Evolutionary conservation across 2,888 invertebrate species (phyloP).

Genomic region (Platynereis dumerilii): DNA sequence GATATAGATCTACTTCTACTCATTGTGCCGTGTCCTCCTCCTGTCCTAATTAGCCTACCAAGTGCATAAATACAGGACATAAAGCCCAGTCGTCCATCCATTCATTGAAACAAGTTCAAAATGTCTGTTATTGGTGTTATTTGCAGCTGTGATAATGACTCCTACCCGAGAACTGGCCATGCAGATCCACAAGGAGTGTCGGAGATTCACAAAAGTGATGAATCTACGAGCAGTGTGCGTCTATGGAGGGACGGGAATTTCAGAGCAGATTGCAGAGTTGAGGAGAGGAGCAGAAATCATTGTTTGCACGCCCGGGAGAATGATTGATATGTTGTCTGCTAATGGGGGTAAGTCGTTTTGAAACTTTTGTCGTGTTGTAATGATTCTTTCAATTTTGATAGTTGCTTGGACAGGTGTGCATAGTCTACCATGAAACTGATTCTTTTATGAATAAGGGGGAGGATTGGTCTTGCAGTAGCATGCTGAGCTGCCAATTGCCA

Average conservation of each 20-base stretch:
- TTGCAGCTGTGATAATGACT: slow-evolving; percentile 88
- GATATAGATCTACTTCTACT: too few relatives aligned
- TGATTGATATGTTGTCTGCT: slow-evolving; percentile 99
- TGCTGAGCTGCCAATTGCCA: too few relatives aligned
- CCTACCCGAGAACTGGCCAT: slow-evolving; percentile 97
- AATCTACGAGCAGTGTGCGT: slow-evolving; percentile 91
- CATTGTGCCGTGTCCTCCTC: too few relatives aligned
- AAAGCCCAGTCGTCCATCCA: too few relatives aligned
- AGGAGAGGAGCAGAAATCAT: slow-evolving; percentile 97
- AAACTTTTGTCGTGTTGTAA: neutral
- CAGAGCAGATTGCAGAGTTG: slow-evolving; percentile 93
- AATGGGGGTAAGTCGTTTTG: slow-evolving; percentile 81
- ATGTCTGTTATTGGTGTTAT: too few relatives aligned
- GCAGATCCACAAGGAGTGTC: slow-evolving; percentile 97
- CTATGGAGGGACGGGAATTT: slow-evolving; percentile 97
- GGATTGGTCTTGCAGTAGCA: neutral
- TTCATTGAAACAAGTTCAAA: too few relatives aligned
- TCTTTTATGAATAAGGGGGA: too few relatives aligned
- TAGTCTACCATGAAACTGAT: too few relatives aligned
- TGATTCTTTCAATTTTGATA: too few relatives aligned
- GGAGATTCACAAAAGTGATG: slow-evolving; percentile 86
- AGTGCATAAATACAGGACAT: too few relatives aligned
- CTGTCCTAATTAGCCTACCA: too few relatives aligned
- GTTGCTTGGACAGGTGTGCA: too few relatives aligned
- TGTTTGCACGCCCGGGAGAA: slow-evolving; percentile 97